Evolutionary conservation across 2,113 vertebrate species (phyloP).

Genomic region (Petromus typicus): DNA sequence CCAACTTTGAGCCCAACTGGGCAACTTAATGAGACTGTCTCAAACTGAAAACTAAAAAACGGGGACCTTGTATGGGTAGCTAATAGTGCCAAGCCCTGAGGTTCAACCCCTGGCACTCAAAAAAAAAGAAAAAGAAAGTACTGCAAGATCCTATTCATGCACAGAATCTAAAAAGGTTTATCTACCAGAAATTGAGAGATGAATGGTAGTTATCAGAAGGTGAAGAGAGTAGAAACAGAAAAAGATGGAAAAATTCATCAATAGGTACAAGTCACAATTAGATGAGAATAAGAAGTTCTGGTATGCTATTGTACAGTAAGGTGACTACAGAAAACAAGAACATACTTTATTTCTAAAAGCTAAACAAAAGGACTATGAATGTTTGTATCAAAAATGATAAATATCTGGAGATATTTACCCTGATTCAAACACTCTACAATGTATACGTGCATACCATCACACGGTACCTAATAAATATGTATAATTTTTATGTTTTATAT

Average conservation of each 20-base stretch:
- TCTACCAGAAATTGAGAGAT: not conserved
- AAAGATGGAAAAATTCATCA: not conserved
- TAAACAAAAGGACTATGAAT: not conserved
- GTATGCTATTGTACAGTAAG: not conserved
- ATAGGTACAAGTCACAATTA: not conserved
- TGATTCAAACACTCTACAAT: not conserved
- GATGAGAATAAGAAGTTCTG: not conserved
- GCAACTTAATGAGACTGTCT: not conserved
- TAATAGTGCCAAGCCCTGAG: not conserved
- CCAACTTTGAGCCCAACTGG: not conserved
- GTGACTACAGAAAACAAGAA: not conserved
- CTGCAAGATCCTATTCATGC: not conserved
- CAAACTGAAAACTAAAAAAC: not conserved
- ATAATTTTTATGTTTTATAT: not conserved
- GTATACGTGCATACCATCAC: not conserved
- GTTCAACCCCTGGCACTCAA: not conserved
- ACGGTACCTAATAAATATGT: not conserved
- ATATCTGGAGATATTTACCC: not conserved
- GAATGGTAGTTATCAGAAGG: not conserved
- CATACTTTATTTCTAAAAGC: not conserved
- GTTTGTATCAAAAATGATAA: not conserved
- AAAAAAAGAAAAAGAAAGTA: not conserved
- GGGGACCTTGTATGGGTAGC: not conserved
- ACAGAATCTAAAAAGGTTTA: not conserved
- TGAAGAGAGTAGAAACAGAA: not conserved